Conservation (phyloP, 2,113 vertebrate genomes). For the Syrrhaptes paradoxus region DNA sequence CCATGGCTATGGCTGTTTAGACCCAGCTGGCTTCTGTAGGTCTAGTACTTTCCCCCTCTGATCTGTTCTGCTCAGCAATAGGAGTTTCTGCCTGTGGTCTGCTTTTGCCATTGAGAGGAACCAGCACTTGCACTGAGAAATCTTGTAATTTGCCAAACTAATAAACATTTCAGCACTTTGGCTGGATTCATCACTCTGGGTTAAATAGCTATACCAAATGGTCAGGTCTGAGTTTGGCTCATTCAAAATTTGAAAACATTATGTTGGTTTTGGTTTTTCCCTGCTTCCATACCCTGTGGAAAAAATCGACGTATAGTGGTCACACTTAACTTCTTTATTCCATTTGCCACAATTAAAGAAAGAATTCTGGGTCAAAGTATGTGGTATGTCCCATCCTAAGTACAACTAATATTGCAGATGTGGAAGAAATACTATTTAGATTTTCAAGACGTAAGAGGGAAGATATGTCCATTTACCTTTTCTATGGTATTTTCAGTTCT, state of each 20-base stretch:
- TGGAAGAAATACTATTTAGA: not conserved
- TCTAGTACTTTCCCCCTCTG: not conserved
- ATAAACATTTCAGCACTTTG: conserved; percentile 41
- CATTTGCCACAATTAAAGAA: not conserved
- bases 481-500: not conserved
- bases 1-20: not conserved
- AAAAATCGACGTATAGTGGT: not conserved
- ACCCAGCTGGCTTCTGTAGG: not conserved
- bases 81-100: not conserved
- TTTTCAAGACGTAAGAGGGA: not conserved
- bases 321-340: not conserved
- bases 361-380: not conserved
- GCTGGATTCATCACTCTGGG: not conserved
- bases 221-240: not conserved
- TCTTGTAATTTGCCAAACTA: not conserved
- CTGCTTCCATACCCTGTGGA: not conserved
- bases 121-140: not conserved
- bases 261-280: not conserved
- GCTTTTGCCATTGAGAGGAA: conserved; percentile 10
- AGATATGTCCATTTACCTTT: not conserved
- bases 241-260: not conserved
- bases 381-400: not conserved
- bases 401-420: not conserved
- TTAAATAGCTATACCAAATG: not conserved
- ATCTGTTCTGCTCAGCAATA: not conserved